Conservation (phyloP, 2,797 vertebrate genomes). For the Scarus forsteni region DNA sequence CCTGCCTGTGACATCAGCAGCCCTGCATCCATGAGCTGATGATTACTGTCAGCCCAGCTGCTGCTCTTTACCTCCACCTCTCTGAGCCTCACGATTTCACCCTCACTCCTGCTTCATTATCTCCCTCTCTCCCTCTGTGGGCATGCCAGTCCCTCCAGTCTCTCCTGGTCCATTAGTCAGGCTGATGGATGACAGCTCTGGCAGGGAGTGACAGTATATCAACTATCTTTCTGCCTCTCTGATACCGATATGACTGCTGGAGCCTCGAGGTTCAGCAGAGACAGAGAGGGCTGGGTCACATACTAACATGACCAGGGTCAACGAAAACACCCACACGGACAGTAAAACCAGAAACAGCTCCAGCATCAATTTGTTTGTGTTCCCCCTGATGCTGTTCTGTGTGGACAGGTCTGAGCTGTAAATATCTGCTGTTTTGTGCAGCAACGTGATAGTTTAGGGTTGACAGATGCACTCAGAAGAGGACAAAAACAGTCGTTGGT, state of each 20-base stretch:
- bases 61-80: constrained; percentile 29
- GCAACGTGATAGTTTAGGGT: too few species aligned
- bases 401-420: neutral
- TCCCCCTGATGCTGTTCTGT: neutral
- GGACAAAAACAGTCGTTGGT: too few species aligned
- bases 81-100: constrained; percentile 12
- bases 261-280: constrained; percentile 41
- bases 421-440: too few species aligned
- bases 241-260: constrained; percentile 49
- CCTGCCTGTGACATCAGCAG: constrained; percentile 22
- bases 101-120: constrained; percentile 1
- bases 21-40: constrained; percentile 6
- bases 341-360: constrained; percentile 6
- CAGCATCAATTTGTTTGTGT: neutral
- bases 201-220: constrained; percentile 60
- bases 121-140: constrained; percentile 20
- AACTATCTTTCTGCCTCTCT: constrained; percentile 51
- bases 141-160: constrained; percentile 40
- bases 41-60: constrained; percentile 36
- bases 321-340: neutral
- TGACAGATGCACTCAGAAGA: too few species aligned
- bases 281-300: constrained; percentile 29
- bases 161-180: constrained; percentile 68
- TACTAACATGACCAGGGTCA: constrained; percentile 35
- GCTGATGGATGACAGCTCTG: constrained; percentile 70